A percentile compares a stretch with the other conserved stretches of the same genome.
phyloP scores from a whole-genome alignment of 1,140 invertebrate species.

The Drosophila athabasca region DNA sequence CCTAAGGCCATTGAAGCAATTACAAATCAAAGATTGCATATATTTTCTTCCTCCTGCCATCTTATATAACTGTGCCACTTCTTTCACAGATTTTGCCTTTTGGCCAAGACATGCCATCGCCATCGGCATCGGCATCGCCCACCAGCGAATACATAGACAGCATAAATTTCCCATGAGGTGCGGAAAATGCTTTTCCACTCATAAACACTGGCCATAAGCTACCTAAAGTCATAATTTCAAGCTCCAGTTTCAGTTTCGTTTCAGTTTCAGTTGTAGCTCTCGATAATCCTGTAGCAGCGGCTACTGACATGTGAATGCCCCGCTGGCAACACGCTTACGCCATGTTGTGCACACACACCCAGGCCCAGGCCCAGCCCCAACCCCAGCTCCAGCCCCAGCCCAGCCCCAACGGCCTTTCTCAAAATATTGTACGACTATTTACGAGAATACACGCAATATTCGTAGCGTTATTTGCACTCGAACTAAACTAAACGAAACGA shows the following conservation, averaged over 20 bases:
- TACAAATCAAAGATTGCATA: not conserved
- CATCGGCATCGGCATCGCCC: slow-evolving; percentile 38
- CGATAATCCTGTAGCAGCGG: slow-evolving; percentile 39
- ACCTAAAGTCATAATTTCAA: slow-evolving; percentile 45
- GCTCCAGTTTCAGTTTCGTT: slow-evolving; percentile 1
- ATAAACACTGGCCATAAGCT: slow-evolving; percentile 40
- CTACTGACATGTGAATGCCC: slow-evolving; percentile 23
- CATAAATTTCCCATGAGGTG: slow-evolving; percentile 31
- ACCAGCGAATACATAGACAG: slow-evolving; percentile 17
- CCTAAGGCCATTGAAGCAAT: too few relatives aligned
- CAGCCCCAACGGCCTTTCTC: slow-evolving; percentile 60
- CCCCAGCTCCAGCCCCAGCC: not conserved
- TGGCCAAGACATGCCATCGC: slow-evolving; percentile 16
- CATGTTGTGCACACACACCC: slow-evolving; percentile 52
- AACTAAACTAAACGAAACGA: slow-evolving; percentile 44
- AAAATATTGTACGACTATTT: slow-evolving; percentile 12
- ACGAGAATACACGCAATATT: slow-evolving; percentile 38
- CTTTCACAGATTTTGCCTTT: slow-evolving; percentile 14
- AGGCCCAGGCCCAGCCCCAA: not conserved
- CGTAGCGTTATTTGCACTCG: slow-evolving; percentile 39
- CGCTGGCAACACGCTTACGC: slow-evolving; percentile 57
- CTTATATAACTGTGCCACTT: slow-evolving; percentile 30
- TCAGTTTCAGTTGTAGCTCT: too few relatives aligned
- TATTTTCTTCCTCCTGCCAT: not conserved
- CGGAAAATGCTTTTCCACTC: slow-evolving; percentile 38